Conservation (phyloP, 2,888 invertebrate species). For the Stenolophus ochropezus region DNA sequence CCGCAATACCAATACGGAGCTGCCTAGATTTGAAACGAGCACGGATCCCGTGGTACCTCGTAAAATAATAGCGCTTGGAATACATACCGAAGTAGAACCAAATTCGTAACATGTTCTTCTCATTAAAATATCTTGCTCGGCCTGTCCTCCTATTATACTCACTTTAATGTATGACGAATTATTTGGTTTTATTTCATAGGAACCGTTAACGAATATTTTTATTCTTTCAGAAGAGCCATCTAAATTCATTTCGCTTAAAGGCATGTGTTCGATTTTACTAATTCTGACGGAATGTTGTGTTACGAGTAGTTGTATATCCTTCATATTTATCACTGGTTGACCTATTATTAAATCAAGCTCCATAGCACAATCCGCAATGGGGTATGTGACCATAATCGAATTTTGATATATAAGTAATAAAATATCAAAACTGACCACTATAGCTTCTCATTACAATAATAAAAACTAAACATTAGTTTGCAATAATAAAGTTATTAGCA, state of each 20-base stretch:
- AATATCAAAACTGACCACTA: too few species aligned
- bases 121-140: not conserved
- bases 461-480: too few species aligned
- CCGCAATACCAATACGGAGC: not conserved
- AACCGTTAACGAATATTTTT: not conserved
- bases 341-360: slow-evolving; percentile 11
- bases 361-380: not conserved
- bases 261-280: not conserved
- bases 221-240: not conserved
- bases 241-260: not conserved
- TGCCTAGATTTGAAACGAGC: not conserved
- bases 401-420: too few species aligned
- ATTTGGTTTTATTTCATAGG: not conserved
- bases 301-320: not conserved
- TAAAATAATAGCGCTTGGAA: not conserved
- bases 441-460: too few species aligned
- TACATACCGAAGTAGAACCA: not conserved
- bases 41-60: not conserved
- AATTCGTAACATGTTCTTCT: slow-evolving; percentile 4
- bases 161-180: not conserved
- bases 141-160: not conserved
- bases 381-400: too few species aligned
- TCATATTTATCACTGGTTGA: not conserved
- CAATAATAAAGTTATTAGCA: too few species aligned
- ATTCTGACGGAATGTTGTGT: not conserved